A percentile compares a stretch with the other conserved stretches of the same genome.
Conservation (phyloP, 2,797 vertebrate genomes). For the Crypturellus tataupa region DNA sequence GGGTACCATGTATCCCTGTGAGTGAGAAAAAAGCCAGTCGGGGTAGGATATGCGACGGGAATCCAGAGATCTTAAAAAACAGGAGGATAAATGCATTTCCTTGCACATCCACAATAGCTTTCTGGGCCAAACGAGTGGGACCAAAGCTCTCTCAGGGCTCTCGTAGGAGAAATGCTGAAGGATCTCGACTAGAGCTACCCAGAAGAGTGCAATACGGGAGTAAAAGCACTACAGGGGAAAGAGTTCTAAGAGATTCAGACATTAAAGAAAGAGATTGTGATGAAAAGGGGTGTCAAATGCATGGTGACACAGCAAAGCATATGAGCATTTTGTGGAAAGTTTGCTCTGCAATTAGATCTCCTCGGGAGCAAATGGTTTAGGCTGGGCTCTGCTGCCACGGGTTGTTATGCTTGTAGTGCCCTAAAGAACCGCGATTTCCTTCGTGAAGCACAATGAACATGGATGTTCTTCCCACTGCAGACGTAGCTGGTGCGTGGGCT, state of each 20-base stretch:
- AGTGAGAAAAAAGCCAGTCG: slow-evolving; percentile 21
- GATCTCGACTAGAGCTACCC: not conserved
- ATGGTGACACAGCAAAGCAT: slow-evolving; percentile 2
- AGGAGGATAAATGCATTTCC: not conserved
- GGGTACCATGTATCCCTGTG: not conserved
- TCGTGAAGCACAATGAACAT: not conserved
- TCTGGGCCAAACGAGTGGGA: not conserved
- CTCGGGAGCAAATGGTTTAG: not conserved
- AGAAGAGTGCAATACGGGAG: not conserved
- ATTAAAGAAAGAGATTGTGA: not conserved
- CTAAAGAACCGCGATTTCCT: not conserved
- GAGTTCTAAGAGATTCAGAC: not conserved
- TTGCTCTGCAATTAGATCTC: slow-evolving; percentile 3
- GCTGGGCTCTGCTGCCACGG: not conserved
- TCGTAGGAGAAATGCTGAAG: not conserved
- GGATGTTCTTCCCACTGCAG: accelerated
- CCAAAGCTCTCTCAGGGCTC: not conserved
- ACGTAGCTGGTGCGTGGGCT: not conserved
- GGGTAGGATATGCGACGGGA: not conserved
- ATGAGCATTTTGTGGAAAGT: not conserved
- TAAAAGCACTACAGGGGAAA: not conserved
- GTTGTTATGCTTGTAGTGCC: not conserved
- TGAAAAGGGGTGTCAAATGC: not conserved
- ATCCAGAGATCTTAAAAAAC: not conserved
- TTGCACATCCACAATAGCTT: not conserved